These are phyloP conservation scores for Mallateleia sp. DNA, from an alignment of 2,888 invertebrate genomes.

Conservation along the genomic window DNA sequence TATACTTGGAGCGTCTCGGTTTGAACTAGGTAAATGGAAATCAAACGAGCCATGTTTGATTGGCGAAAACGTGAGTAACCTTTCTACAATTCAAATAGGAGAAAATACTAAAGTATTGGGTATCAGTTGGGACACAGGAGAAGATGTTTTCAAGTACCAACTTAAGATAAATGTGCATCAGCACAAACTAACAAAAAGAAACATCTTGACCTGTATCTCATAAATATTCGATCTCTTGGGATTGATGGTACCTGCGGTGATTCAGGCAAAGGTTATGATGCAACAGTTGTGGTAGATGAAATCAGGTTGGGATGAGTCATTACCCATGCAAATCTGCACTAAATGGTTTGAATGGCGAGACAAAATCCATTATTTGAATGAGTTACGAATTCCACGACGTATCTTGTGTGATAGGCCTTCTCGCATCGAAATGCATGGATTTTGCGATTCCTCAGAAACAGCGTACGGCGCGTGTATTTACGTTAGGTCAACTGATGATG, in stretches of 20 bases:
- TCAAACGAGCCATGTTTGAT: not conserved
- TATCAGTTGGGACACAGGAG: slow-evolving; percentile 22
- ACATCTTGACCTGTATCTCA: slow-evolving; percentile 32
- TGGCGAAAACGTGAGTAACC: not conserved
- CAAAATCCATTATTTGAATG: slow-evolving; percentile 62
- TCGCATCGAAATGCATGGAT: slow-evolving; percentile 77
- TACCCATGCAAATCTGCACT: slow-evolving; percentile 11
- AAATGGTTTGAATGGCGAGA: slow-evolving; percentile 29
- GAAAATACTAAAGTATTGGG: not conserved
- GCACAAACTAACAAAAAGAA: no score
- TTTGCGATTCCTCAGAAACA: slow-evolving; percentile 48
- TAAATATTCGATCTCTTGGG: slow-evolving; percentile 47
- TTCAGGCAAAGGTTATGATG: slow-evolving; percentile 31
- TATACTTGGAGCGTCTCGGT: not conserved
- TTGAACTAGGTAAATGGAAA: not conserved
- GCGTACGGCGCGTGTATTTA: slow-evolving; percentile 43
- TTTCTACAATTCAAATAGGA: not conserved
- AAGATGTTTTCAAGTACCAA: slow-evolving; percentile 9
- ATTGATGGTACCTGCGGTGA: slow-evolving; percentile 15
- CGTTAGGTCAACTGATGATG: slow-evolving; percentile 25
- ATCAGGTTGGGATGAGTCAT: slow-evolving; percentile 30
- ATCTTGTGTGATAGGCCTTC: slow-evolving; percentile 29
- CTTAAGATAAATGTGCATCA: slow-evolving; percentile 13
- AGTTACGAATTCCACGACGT: slow-evolving; percentile 69
- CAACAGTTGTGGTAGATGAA: slow-evolving; percentile 13